Evolutionary conservation across 2,113 vertebrate species (phyloP), one percentile per base, ranked within the genome.

Genomic region (Anhinga anhinga): DNA sequence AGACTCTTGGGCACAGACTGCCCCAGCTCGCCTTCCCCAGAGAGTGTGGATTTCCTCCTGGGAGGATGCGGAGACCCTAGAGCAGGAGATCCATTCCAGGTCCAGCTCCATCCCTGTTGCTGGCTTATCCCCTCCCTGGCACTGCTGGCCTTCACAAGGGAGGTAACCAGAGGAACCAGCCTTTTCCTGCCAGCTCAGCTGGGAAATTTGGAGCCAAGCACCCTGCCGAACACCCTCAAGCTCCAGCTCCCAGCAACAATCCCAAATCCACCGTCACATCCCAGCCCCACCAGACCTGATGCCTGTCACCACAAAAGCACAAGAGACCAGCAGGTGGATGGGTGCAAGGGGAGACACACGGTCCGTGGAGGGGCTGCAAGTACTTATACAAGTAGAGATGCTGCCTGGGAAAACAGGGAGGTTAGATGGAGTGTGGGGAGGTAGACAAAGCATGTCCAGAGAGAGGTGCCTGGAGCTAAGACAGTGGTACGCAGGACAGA

Each of bases 11-110:
- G 32, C 16, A 71, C 38, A 18, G 50, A n/a, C 15, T 27, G 22
- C 8, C 34, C 19, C 2, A 3, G 2, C 17, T 47, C 0, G 0
- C 40, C 58, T 79, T 67, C 38, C 30, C 29, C 26, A 38, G n/a
- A 62, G 29, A 83, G 27, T 0, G 0, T 40, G 63, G 30, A 13
- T 29, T 92, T 67, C 9, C 40, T 13, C 26, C 2, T 16, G 11
- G 29, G 12, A 80, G 32, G 77, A 55, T 6, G 30, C 7, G 30
- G 40, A 71, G 9, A 90, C 45, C 34, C 34, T 13, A 2, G 44
- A 61, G 26, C 21, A 78, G 42, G 61, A 49, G 18, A 52, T 4
- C 18, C 49, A 77, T 34, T 55, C 49, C 40, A 70, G 15, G 26
- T 74, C 50, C 1, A 4, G 27, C 30, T 79, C 56, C 29, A 42